Evolutionary conservation across 2,888 invertebrate species (phyloP).

Genomic region (Nysson spinosus): DNA sequence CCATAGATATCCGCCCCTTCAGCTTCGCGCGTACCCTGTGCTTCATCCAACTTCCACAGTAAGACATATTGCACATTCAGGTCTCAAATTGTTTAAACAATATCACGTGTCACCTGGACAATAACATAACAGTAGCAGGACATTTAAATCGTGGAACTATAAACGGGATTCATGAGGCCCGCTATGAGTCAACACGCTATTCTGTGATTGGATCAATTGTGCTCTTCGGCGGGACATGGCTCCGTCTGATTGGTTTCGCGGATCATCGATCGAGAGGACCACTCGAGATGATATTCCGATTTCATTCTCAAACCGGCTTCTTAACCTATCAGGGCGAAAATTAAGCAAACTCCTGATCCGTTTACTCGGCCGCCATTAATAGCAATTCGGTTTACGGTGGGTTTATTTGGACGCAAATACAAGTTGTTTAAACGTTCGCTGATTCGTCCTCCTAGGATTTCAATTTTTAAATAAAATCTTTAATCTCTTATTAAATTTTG

Average conservation of each 20-base stretch:
- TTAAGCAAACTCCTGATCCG: slow-evolving; percentile 48
- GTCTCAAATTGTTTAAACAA: too few species aligned
- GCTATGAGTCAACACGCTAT: too few species aligned
- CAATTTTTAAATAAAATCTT: too few species aligned
- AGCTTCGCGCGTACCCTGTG: neutral
- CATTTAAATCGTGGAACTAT: too few species aligned
- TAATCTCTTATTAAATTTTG: too few species aligned
- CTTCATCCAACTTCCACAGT: neutral
- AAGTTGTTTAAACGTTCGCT: slow-evolving; percentile 16
- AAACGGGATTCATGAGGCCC: too few species aligned
- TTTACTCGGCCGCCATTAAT: slow-evolving; percentile 16
- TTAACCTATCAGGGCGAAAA: slow-evolving; percentile 32
- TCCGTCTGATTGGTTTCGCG: neutral
- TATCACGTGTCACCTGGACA: too few species aligned
- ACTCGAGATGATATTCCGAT: slow-evolving; percentile 9
- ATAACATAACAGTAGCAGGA: too few species aligned
- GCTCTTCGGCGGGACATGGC: too few species aligned
- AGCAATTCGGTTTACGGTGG: neutral
- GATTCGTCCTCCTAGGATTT: neutral
- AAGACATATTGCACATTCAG: too few species aligned
- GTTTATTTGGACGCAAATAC: slow-evolving; percentile 34
- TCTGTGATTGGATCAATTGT: too few species aligned
- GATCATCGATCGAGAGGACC: neutral
- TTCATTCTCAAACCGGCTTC: slow-evolving; percentile 9
- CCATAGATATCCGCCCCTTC: slow-evolving; percentile 23